phyloP scores from a whole-genome alignment of 2,888 invertebrate species.

The Nipponacmea schrenckii region DNA sequence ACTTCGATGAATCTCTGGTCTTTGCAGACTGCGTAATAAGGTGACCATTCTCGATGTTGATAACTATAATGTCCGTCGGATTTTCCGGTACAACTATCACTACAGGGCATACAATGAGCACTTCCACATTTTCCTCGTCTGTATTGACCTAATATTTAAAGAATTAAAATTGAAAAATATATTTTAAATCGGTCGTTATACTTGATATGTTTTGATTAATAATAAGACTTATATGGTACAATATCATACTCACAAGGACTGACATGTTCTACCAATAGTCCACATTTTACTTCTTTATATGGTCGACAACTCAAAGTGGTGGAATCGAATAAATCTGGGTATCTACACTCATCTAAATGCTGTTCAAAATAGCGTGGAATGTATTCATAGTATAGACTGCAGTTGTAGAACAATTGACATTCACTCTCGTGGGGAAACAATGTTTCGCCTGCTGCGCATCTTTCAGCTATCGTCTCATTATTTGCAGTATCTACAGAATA shows the following conservation, averaged over 20 bases:
- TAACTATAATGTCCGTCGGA: conserved; percentile 10
- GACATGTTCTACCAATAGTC: conserved; percentile 4
- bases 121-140: conserved; percentile 11
- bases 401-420: conserved; percentile 51
- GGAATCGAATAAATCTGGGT: conserved; percentile 18
- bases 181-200: neutral
- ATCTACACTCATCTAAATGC: conserved; percentile 24
- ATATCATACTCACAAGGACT: conserved; percentile 18
- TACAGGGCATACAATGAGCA: conserved; percentile 20
- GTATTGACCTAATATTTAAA: conserved; percentile 17
- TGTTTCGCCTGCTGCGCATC: conserved; percentile 24
- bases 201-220: neutral
- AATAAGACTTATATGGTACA: neutral
- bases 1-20: conserved; percentile 7
- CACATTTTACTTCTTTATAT: conserved; percentile 18
- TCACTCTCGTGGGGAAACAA: conserved; percentile 41
- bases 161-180: neutral
- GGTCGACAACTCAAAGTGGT: conserved; percentile 8
- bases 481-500: no score
- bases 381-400: conserved; percentile 31
- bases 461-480: conserved; percentile 1
- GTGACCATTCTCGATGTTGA: conserved; percentile 15
- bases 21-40: conserved; percentile 12
- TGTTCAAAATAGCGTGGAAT: conserved; percentile 36
- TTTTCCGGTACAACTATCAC: neutral